A percentile compares a stretch with the other conserved stretches of the same genome.
These are phyloP conservation scores for Carabus problematicus DNA, from an alignment of 2,888 invertebrate genomes.

Conservation along the genomic window DNA sequence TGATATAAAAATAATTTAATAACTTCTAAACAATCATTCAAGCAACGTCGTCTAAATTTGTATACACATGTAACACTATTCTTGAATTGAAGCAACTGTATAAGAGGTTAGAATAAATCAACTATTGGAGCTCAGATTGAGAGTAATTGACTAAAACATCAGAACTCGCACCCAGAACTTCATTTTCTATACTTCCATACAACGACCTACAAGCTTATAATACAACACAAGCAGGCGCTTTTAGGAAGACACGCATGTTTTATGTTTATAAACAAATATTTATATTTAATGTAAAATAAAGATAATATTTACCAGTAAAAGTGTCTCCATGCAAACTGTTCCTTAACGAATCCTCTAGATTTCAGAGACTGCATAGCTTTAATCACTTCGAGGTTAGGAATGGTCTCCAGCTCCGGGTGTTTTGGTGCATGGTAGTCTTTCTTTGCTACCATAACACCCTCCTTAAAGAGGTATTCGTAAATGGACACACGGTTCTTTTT, in stretches of 20 bases:
- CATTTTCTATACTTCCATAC: conserved; percentile 25
- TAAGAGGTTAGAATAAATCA: background rate
- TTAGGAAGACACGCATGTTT: conserved; percentile 22
- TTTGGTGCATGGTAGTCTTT: conserved; percentile 98
- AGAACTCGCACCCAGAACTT: conserved; percentile 25
- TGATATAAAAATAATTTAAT: background rate
- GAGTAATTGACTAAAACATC: conserved; percentile 4
- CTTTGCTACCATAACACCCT: conserved; percentile 99
- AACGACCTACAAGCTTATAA: conserved; percentile 22
- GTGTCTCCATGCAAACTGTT: conserved; percentile 99
- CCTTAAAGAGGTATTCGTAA: conserved; percentile 97
- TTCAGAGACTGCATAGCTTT: conserved; percentile 97
- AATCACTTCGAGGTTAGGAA: conserved; percentile 98
- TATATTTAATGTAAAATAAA: conserved; percentile 45
- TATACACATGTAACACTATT: background rate
- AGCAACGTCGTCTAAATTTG: background rate
- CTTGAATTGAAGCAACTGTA: no score
- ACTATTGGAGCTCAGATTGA: conserved; percentile 24
- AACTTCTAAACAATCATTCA: conserved; percentile 2
- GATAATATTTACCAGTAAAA: conserved; percentile 83
- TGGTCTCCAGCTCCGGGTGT: conserved; percentile 93
- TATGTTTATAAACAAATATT: background rate
- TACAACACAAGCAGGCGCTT: conserved; percentile 29
- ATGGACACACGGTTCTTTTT: conserved; percentile 96
- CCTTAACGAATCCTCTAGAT: conserved; percentile 96